Evolutionary conservation across 2,797 vertebrate species (phyloP), one percentile per base, ranked within the genome.

Genomic region (Pangasius krempfi): DNA sequence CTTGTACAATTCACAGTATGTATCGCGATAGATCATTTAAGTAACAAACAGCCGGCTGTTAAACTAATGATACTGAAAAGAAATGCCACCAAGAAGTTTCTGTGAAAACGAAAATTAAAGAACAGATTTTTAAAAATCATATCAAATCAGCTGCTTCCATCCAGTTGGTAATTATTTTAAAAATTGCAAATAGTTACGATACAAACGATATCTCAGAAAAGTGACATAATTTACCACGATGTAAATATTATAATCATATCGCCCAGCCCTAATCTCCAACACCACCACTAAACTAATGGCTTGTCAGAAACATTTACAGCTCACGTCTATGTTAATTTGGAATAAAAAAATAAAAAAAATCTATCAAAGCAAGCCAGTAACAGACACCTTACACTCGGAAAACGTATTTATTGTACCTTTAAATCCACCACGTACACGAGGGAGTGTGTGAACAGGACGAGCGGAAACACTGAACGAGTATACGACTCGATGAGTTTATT

Each of bases 401-500:
- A 50, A 30, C 2, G 10, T 50, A 62, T 78, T 78, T 86, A 78
- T 86, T 86, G 44, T 86, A 78, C 40, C 56, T 50, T 86, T 50
- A 76, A 86, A 78, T 78, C 18, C 85, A 62, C 12, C 72, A 86
- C 22, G 56, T 86, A 86, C 85, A 64, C 40, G 56, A n/a, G 56
- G 62, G 73, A 78, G 85, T 78, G 85, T 60, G 54, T 76, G 22
- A 64, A 22, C 87, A 84, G 78, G 44, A 73, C 18, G 1, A 60
- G 25, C 56, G 27, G 47, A 87, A 80, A 56, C 52, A 62, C 66
- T 44, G 56, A 91, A 96, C 95, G 27, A 96, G 95, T 96, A 44
- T 78, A 86, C 85, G 73, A 96, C 95, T 96, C 95, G 94, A 95
- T 95, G 95, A 96, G 95, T 96, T 97, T 97, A 97, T 97, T 96